Evolutionary conservation across 2,113 vertebrate genomes (phyloP).

Genomic region (Thunnus maccoyii): DNA sequence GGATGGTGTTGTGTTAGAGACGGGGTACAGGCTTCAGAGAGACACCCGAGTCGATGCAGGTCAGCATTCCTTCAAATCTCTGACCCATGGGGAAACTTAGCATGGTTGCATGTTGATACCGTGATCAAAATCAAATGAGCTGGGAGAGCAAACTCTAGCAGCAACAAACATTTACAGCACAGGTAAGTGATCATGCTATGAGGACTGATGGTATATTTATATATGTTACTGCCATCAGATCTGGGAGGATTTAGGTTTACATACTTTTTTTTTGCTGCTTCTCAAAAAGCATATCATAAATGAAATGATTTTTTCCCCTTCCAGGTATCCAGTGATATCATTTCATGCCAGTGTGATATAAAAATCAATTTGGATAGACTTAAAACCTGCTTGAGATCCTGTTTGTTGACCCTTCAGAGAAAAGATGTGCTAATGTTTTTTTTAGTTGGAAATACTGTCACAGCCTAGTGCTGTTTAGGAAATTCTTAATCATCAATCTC

Average conservation of each 20-base stretch:
- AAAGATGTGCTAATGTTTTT: not conserved
- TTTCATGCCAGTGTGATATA: not conserved
- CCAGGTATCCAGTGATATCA: not conserved
- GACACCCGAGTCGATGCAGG: constrained; percentile 61
- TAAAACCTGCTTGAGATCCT: constrained; percentile 3
- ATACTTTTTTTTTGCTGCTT: not conserved
- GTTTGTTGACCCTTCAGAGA: not conserved
- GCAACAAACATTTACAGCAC: constrained; percentile 35
- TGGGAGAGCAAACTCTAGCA: constrained; percentile 2
- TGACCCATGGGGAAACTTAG: constrained; percentile 72
- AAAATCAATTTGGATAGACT: constrained; percentile 25
- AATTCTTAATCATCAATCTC: constrained; percentile 7
- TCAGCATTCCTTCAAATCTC: constrained; percentile 69
- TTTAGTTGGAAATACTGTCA: not conserved
- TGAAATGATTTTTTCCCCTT: not conserved
- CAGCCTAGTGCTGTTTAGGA: not conserved
- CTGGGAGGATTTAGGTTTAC: not conserved
- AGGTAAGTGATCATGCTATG: not conserved
- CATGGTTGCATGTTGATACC: constrained; percentile 41
- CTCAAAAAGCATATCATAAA: not conserved
- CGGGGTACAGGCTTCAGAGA: constrained; percentile 54
- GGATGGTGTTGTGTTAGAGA: constrained; percentile 73
- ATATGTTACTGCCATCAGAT: not conserved
- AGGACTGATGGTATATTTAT: not conserved
- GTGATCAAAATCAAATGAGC: constrained; percentile 35